These are phyloP conservation scores for Phyllopteryx taeniolatus DNA, from an alignment of 2,113 vertebrate species.

Conservation along the genomic window DNA sequence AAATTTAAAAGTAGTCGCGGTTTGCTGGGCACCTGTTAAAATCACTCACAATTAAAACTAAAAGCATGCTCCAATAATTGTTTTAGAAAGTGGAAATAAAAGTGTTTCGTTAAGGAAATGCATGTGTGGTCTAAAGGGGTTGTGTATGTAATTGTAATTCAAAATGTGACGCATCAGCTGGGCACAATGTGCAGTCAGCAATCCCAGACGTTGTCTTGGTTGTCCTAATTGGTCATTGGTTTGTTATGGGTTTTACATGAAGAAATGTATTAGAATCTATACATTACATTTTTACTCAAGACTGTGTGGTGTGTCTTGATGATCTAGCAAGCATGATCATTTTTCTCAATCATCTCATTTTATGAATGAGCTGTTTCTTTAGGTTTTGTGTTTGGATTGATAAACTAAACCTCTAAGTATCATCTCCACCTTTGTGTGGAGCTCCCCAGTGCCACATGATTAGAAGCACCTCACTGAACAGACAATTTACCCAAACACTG, in stretches of 20 bases:
- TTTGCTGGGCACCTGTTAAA: background rate
- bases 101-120: too few species aligned
- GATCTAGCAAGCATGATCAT: too few species aligned
- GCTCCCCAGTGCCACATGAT: constrained; percentile 33
- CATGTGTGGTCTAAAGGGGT: too few species aligned
- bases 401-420: background rate
- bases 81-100: background rate
- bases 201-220: background rate
- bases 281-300: too few species aligned
- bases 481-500: constrained; percentile 37
- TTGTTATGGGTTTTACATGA: background rate
- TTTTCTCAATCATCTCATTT: background rate
- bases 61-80: background rate
- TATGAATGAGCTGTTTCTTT: background rate
- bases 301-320: too few species aligned
- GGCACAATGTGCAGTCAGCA: background rate
- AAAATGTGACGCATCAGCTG: background rate
- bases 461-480: constrained; percentile 18
- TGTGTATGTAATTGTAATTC: background rate
- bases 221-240: background rate
- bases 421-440: background rate
- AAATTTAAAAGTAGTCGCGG: background rate
- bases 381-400: background rate
- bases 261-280: background rate
- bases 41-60: background rate